Evolutionary conservation across 1,140 invertebrate species (phyloP), one percentile per base, ranked within the genome.

Genomic region (Pseudomyrmex pallidus): DNA sequence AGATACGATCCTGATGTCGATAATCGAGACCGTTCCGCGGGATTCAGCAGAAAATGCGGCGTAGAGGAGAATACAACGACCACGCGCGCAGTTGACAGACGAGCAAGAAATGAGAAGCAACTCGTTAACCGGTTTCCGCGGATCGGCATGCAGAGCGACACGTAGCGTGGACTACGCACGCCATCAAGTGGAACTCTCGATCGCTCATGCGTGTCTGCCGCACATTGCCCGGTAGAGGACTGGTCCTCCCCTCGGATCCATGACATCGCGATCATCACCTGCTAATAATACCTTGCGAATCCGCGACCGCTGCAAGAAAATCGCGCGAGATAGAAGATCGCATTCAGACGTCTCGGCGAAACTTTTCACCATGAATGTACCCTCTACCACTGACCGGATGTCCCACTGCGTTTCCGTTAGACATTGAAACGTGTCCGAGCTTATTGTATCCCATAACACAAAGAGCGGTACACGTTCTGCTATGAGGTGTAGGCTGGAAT

Each of bases 61-160:
- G 67, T 25, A 61, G 15, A 77, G 56, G 50, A 66, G 13, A 15
- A 48, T 35, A n/a, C 20, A n/a, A 52, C 66, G 20, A 35, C 20
- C 52, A 22, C 44, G n/a, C 56, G 50, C 48, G 44, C 22, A 59
- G 80, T 88, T 89, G 87, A 89, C 87, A 89, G 84, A 70, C 84
- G 72, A 86, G 84, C 68, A 86, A 85, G 87, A 86, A 82, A 80
- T 84, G 84, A 83, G 83, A 88, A 68, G 83, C 83, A 77, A 67
- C 87, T 84, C 84, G 86, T 91, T 90, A 91, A 91, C 90, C 90
- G 90, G 90, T 91, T 91, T 87, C 88, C 89, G 85, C 85, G 83
- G 80, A 50, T 87, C 88, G 90, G 89, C 86, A 91, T 91, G 90
- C 90, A 88, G 89, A 89, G 84, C 90, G 88, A 89, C 88, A 86